Conservation (phyloP, 2,113 vertebrate genomes). For the Aythya baeri region DNA sequence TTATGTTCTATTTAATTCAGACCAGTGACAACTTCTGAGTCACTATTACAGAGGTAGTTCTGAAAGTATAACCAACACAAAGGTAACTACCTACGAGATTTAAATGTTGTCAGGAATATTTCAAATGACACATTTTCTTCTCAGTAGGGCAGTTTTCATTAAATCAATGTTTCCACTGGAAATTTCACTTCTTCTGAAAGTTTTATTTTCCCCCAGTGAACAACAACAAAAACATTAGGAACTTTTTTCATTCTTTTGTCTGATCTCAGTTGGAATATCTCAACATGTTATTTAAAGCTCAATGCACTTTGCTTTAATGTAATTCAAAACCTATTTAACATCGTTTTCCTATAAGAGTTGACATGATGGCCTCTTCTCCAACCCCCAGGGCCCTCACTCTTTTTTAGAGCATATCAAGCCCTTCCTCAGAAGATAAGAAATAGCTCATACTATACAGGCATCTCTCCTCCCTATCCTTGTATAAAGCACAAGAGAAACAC, state of each 20-base stretch:
- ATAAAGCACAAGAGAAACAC: neutral
- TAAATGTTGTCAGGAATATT: neutral
- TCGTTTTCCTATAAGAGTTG: neutral
- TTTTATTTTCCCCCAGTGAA: neutral
- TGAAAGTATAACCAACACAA: neutral
- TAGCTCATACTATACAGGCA: neutral
- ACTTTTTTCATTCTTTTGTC: neutral
- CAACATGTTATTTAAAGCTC: neutral
- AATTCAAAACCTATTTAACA: neutral
- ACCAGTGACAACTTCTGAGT: neutral
- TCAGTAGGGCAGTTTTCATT: neutral
- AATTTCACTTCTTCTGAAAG: neutral
- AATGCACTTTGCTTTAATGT: neutral
- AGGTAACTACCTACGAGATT: neutral
- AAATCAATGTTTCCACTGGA: neutral
- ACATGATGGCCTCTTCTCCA: neutral
- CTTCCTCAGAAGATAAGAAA: neutral
- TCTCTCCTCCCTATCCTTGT: neutral
- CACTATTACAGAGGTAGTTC: neutral
- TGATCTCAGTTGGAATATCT: neutral
- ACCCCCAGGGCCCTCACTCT: neutral
- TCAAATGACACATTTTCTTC: neutral
- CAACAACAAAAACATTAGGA: neutral
- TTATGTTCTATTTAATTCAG: neutral
- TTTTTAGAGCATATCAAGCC: neutral